Base-by-base conservation (phyloP, 1,140 invertebrate genomes). In the Lordiphosa collinella region DNA sequence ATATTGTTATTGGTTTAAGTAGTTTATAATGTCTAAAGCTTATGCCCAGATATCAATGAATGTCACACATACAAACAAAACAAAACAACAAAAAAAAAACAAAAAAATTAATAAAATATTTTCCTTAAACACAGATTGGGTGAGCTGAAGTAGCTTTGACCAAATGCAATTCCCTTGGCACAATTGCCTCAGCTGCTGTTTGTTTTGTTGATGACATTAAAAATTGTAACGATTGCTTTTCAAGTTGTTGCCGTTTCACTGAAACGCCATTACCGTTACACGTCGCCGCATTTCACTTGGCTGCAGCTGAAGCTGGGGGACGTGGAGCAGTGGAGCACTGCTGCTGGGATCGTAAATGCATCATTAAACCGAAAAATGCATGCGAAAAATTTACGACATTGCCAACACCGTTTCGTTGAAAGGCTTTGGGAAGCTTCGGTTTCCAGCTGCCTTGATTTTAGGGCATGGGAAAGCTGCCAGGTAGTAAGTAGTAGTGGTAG, bases 301-400 rank as follows among this genome's bases (percentile, higher is more conserved):
- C n/a, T n/a, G 52, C 11, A 10, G n/a, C 14, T 25, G 29, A 7
- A 18, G 41, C 5, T 37, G 46, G 40, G 40, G 14, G 29, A 10
- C 48, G 29, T 32, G n/a, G n/a, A n/a, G 25, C 13, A 36, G 11
- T 54, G 65, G 13, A 41, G 14, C 69, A 75, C 71, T 75, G 78
- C 66, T 66, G 75, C 46, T 80, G 47, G 76, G 72, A 82, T 86
- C 82, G 82, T 87, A 86, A 86, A 86, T 87, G 84, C 84, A 87
- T 86, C 84, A 86, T 86, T 86, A 86, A 86, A 86, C 76, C 73
- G 65, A 87, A 86, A 86, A 87, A 87, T 84, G 84, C 84, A 87
- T 84, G 84, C 84, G 73, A 82, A 82, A 73, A 86, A 78, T 86
- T 87, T 86, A 86, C 84, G 84, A 86, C 80, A 65, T 64, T 71